Evolutionary conservation across 2,888 invertebrate genomes (phyloP), one percentile per base, ranked within the genome.

Genomic region (Sminthurinus aureus): DNA sequence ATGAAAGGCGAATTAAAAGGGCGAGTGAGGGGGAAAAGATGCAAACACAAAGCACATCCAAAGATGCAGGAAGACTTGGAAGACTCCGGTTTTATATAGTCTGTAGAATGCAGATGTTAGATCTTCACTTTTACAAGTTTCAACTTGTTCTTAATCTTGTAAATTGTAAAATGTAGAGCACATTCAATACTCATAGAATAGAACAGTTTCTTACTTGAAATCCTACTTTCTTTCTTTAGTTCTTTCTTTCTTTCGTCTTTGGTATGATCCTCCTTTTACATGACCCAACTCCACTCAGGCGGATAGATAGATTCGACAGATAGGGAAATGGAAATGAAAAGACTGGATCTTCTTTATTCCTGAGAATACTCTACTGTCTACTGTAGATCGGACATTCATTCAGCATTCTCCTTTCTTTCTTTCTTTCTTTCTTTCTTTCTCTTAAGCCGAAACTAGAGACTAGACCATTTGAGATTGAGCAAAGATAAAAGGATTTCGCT

Each of bases 401-500:
- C 38, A 38, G 38, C 38, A 38, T 38, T 38, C 18, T 58, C 15
- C 18, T 18, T 58, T 58, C 12, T 58, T 58, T 18, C 4, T 9
- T 13, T 58, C n/a, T 20, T 22, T 15, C 50, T 51, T 50, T 20
- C 15, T 51, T 4, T 75, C 50, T 75, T 50, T 38, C n/a, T 15
- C 74, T 74, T 26, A 12, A 50, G 74, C 38, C n/a, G 15, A 22
- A 24, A n/a, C 1, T 12, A 74, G n/a, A 38, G 52, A 78, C 66
- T 66, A 66, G 66, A 22, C 64, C 66, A 66, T 64, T 78, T 78
- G 78, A 78, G 78, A 66, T 78, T 78, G 66, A 64, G 78, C 24
- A 22, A 66, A 78, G 78, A 78, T 78, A 78, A 78, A 78, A 78
- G 78, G 78, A 66, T 78, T 78, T 78, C 22, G 66, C 78, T 66